These are phyloP conservation scores for Leptocoma aspasia DNA, from an alignment of 2,113 vertebrate species.

Conservation along the genomic window DNA sequence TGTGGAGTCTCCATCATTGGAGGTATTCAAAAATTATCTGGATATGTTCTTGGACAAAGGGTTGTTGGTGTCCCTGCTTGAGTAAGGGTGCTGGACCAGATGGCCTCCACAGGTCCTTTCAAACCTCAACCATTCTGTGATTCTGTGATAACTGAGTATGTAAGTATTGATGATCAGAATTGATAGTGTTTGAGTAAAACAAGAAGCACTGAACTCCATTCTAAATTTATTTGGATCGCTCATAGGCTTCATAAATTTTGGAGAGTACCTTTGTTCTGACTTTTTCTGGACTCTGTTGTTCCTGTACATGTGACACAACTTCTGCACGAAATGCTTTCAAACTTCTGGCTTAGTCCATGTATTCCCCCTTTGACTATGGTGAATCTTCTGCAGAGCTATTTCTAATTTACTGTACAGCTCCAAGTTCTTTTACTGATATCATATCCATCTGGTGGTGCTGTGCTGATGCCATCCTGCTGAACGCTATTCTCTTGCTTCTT, in stretches of 20 bases:
- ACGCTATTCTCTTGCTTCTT: not conserved
- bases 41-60: not conserved
- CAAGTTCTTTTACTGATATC: not conserved
- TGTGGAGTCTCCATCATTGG: not conserved
- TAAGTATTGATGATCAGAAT: not conserved
- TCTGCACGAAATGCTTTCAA: not conserved
- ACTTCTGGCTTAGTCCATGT: not conserved
- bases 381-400: not conserved
- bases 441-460: not conserved
- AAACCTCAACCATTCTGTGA: not conserved
- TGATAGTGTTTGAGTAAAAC: not conserved
- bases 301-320: not conserved
- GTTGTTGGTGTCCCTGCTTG: not conserved
- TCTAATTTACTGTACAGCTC: not conserved
- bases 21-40: not conserved
- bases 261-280: not conserved
- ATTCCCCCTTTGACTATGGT: not conserved
- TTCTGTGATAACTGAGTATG: not conserved
- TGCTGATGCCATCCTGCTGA: not conserved
- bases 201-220: not conserved
- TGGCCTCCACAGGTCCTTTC: not conserved
- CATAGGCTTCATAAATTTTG: not conserved
- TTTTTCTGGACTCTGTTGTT: not conserved
- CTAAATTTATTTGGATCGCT: not conserved
- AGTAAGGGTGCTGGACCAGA: not conserved